Conservation (phyloP, 2,797 vertebrate genomes). For the Anguilla megastoma region DNA sequence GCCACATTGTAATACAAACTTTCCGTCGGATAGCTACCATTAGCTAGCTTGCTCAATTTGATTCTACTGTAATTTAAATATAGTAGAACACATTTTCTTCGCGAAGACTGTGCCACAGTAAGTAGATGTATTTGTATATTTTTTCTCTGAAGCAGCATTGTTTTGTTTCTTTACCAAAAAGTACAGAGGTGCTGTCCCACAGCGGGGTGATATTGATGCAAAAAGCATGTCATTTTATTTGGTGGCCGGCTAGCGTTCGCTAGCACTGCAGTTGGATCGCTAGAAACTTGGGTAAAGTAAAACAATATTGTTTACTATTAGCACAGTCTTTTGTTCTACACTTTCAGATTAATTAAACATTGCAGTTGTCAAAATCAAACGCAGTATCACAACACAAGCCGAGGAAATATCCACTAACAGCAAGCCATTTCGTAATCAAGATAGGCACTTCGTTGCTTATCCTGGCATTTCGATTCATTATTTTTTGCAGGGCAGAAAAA, state of each 20-base stretch:
- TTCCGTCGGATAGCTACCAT: constrained; percentile 20
- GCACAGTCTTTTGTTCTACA: not conserved
- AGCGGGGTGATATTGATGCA: constrained; percentile 13
- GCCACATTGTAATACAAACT: constrained; percentile 18
- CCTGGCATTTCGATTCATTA: not conserved
- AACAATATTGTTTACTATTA: not conserved
- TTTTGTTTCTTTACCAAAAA: not conserved
- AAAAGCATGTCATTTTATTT: not conserved
- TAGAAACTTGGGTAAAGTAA: not conserved
- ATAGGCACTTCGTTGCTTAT: not conserved
- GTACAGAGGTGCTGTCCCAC: not conserved
- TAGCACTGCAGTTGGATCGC: not conserved
- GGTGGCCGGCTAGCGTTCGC: not conserved
- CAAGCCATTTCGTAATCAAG: not conserved
- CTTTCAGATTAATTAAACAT: not conserved
- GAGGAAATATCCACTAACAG: not conserved
- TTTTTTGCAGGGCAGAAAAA: not conserved
- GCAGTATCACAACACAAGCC: not conserved
- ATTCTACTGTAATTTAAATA: not conserved
- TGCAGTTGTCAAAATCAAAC: not conserved
- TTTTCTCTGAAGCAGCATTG: not conserved
- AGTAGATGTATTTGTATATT: not conserved
- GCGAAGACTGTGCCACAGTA: not conserved
- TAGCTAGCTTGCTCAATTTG: not conserved
- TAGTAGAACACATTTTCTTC: not conserved